Conservation (phyloP, 2,888 invertebrate species). For the Tetramorium bicarinatum region DNA sequence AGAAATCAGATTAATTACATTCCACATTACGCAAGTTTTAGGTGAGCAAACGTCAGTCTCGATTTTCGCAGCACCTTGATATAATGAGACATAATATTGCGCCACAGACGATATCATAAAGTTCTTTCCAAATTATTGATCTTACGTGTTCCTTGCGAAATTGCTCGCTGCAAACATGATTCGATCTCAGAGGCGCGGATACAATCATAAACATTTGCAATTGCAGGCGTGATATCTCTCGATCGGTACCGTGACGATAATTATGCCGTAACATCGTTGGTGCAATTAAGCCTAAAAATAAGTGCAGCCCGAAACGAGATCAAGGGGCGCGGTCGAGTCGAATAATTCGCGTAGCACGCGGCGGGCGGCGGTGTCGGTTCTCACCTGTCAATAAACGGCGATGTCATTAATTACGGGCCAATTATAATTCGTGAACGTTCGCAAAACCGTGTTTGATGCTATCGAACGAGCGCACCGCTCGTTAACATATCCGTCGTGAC, state of each 20-base stretch:
- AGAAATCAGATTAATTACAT: slow-evolving; percentile 31
- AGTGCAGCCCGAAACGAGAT: slow-evolving; percentile 59
- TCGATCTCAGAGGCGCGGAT: slow-evolving; percentile 48
- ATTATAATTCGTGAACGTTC: slow-evolving; percentile 80
- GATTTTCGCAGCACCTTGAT: slow-evolving; percentile 10
- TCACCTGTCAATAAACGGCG: slow-evolving; percentile 79
- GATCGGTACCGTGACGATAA: slow-evolving; percentile 65
- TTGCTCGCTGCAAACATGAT: slow-evolving; percentile 52
- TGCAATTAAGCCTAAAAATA: slow-evolving; percentile 73
- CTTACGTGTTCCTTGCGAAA: slow-evolving; percentile 34
- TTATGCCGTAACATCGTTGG: slow-evolving; percentile 70
- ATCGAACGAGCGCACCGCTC: slow-evolving; percentile 67
- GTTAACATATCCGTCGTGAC: slow-evolving; percentile 71
- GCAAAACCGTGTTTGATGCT: slow-evolving; percentile 73
- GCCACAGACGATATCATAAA: slow-evolving; percentile 32
- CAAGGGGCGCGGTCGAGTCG: slow-evolving; percentile 64
- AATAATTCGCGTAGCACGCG: slow-evolving; percentile 70
- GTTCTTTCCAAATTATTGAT: slow-evolving; percentile 40
- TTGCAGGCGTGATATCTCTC: slow-evolving; percentile 61
- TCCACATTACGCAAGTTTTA: slow-evolving; percentile 25
- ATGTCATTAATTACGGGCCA: slow-evolving; percentile 83
- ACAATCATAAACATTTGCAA: slow-evolving; percentile 53
- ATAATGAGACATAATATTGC: slow-evolving; percentile 39
- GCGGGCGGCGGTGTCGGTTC: slow-evolving; percentile 45
- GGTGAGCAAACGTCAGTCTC: neutral